Percentiles rank a stretch among this genome's conserved stretches.
Evolutionary conservation across 2,113 vertebrate species (phyloP).

Genomic region (Phasianus colchicus): DNA sequence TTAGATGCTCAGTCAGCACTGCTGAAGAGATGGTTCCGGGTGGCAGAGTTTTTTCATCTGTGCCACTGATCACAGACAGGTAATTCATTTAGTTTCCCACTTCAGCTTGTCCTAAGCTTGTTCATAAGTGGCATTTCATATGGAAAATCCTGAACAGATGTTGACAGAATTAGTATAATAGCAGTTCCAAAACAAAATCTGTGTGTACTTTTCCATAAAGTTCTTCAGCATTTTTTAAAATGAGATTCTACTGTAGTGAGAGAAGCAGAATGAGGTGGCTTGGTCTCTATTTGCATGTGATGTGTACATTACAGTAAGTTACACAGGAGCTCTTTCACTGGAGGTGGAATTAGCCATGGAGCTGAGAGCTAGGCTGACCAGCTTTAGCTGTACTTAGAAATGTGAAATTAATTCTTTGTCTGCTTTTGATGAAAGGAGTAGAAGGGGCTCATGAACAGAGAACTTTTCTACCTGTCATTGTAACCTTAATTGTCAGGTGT

Average conservation of each 20-base stretch:
- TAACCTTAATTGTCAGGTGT: background rate
- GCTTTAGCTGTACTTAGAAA: background rate
- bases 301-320: background rate
- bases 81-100: background rate
- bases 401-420: background rate
- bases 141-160: background rate
- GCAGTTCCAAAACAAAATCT: background rate
- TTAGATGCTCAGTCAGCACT: background rate
- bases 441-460: background rate
- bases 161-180: background rate
- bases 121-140: background rate
- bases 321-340: background rate
- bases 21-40: conserved; percentile 54
- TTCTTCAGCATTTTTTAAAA: rapidly evolving
- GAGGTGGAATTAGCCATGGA: rapidly evolving
- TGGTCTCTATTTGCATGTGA: background rate
- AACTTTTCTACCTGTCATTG: background rate
- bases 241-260: background rate
- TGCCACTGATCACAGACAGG: conserved; percentile 57
- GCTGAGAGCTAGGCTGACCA: background rate
- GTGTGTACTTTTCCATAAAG: background rate
- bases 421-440: background rate
- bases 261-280: background rate
- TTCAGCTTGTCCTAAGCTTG: background rate
- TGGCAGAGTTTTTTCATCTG: background rate